These are phyloP conservation scores for Bufo bufo DNA, from an alignment of 2,113 vertebrate species.

Conservation along the genomic window DNA sequence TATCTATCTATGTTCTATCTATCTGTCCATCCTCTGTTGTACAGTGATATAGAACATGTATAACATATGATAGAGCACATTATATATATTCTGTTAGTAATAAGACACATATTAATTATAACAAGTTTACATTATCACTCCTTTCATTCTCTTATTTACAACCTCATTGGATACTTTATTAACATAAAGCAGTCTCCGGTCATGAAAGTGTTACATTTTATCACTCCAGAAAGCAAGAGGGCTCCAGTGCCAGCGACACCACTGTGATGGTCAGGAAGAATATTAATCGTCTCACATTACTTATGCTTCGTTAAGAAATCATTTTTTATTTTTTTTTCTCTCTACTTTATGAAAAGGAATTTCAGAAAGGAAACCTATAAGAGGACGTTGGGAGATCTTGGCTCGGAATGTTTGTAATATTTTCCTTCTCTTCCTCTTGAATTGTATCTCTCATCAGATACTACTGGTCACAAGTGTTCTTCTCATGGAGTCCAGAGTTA, in stretches of 20 bases:
- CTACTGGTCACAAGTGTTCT: neutral
- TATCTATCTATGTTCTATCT: neutral
- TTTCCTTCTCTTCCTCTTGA: neutral
- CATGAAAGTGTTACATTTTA: constrained; percentile 63
- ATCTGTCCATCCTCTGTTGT: no score
- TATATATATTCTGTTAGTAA: no score
- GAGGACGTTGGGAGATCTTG: neutral
- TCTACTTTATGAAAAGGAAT: neutral
- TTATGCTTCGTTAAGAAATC: constrained; percentile 59
- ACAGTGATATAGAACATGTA: neutral
- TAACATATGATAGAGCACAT: no score
- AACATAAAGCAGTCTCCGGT: constrained; percentile 13
- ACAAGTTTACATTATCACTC: no score
- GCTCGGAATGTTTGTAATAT: neutral
- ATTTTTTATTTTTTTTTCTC: constrained; percentile 15
- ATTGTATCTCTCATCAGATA: neutral
- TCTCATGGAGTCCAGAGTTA: constrained; percentile 8
- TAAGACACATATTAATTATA: no score
- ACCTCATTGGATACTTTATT: neutral
- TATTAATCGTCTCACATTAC: constrained; percentile 59
- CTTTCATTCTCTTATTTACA: neutral
- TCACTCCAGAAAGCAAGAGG: constrained; percentile 34
- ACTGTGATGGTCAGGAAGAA: constrained; percentile 61
- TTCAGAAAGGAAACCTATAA: neutral
- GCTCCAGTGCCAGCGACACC: constrained; percentile 61